Base-by-base conservation (phyloP, 2,113 vertebrate species). In the Helogale parvula region DNA sequence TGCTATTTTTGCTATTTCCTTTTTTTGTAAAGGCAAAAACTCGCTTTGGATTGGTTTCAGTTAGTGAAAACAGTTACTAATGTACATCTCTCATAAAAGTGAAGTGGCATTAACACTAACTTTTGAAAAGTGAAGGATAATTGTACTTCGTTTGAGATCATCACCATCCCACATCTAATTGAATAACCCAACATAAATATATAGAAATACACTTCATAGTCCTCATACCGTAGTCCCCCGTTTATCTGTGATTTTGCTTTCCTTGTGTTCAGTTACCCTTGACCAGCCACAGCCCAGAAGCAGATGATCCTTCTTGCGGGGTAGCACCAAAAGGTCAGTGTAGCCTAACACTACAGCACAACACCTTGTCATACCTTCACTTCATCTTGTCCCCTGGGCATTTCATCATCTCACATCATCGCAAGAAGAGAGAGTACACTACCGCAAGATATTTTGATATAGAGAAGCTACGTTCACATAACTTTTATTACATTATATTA, bases 161-260 rank as follows among this genome's bases (percentile, higher is more conserved):
- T 68, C 33, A 27, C n/a, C 15, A 16, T 68, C 95, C n/a, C 93
- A 66, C 23, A 50, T 89, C 79, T 92, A 87, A 93, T 14, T 54
- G 21, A 88, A 95, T 86, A 68, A 52, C 19, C 71, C 94, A 88
- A 80, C 2, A 88, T 69, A 77, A 83, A 91, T 25, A 89, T 27
- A 45, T 31, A 88, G 33, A 97, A 90, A 90, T 60, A 90, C 79
- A 11, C 2, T 29, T 31, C 82, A 1, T 29, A 27, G 86, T 86
- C 17, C 91, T 79, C 68, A 79, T 38, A 74, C 13, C 45, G 25
- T 45, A 27, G 69, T 65, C 12, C 72, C 25, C 72, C 23, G 0
- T 12, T 29, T 29, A 29, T 4, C 72, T 45, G 25, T 8, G 25
- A 14, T 29, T 47, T 76, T 47, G 41, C 27, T 76, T 76, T 29